Evolutionary conservation across 2,113 vertebrate species (phyloP), one percentile per base, ranked within the genome.

Genomic region (Myiozetetes cayanensis): DNA sequence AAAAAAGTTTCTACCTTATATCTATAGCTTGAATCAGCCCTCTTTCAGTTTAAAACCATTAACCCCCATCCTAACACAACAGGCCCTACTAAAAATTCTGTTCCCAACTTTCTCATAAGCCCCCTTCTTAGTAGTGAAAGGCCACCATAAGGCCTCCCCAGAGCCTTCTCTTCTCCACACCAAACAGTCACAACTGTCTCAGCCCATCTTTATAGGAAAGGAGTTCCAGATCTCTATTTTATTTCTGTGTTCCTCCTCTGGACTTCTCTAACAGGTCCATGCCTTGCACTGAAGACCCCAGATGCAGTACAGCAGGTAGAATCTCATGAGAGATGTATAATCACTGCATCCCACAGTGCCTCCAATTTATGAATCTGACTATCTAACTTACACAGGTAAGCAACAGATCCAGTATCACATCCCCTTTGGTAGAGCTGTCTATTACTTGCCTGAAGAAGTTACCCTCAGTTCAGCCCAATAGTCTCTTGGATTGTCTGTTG

Each of bases 71-170:
- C 15, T 50, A 10, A 46, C 7, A 4, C 14, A 15, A 14, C 6
- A 56, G 12, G 1, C 8, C 12, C 5, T 24, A 0, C 10, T 44
- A n/a, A 56, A 68, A 50, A 4, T 6, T 37, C 9, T 41, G 12
- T 41, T 2, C 3, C 4, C 31, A 20, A 30, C 9, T 73, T 65
- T 78, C 13, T 47, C n/a, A 50, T 3, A 84, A 55, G 4, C 3
- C 4, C 14, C 3, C 6, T 52, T 75, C 63, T 46, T 18, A 14
- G 22, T 22, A 30, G 3, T 58, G 22, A 17, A 70, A 75, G 4
- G 5, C 4, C 0, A 1, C 24, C 30, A 5, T 20, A 23, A 56
- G 2, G 1, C 68, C 1, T 47, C 3, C 15, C 3, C 1, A 4
- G 11, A 52, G 33, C 15, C 27, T 66, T 50, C 46, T 21, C 19